Conservation (phyloP, 2,888 invertebrate species). For the Amphipoea oculea region DNA sequence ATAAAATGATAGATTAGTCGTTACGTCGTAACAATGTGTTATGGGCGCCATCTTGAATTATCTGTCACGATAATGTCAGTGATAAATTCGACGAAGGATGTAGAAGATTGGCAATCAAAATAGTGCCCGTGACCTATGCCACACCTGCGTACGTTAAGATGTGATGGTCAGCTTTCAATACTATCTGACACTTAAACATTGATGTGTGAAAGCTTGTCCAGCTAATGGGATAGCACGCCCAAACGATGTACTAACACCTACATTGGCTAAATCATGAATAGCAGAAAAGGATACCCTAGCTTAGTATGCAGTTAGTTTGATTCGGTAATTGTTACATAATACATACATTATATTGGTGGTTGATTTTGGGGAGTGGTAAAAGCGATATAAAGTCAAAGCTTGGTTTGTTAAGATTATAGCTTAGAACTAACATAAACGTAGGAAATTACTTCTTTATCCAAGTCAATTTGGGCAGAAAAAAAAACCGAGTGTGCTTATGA, state of each 20-base stretch:
- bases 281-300: conserved; percentile 1
- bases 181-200: conserved; percentile 20
- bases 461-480: not conserved
- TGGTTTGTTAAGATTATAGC: not conserved
- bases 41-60: conserved; percentile 37
- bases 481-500: no score
- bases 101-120: conserved; percentile 40
- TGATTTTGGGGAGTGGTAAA: not conserved
- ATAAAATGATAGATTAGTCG: conserved; percentile 43
- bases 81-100: conserved; percentile 41
- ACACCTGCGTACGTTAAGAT: conserved; percentile 2
- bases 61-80: conserved; percentile 34
- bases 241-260: conserved; percentile 50
- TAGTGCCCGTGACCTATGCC: conserved; percentile 25
- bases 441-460: not conserved
- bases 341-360: no score
- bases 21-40: conserved; percentile 14
- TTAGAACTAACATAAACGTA: not conserved
- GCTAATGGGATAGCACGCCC: conserved; percentile 41
- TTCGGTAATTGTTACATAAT: not conserved
- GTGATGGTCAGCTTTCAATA: conserved; percentile 46
- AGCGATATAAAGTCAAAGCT: not conserved
- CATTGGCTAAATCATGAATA: conserved; percentile 20
- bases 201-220: conserved; percentile 58
- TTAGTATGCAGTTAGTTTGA: no score